Base-by-base conservation (phyloP, 2,797 vertebrate species). In the Buceros bicornis region DNA sequence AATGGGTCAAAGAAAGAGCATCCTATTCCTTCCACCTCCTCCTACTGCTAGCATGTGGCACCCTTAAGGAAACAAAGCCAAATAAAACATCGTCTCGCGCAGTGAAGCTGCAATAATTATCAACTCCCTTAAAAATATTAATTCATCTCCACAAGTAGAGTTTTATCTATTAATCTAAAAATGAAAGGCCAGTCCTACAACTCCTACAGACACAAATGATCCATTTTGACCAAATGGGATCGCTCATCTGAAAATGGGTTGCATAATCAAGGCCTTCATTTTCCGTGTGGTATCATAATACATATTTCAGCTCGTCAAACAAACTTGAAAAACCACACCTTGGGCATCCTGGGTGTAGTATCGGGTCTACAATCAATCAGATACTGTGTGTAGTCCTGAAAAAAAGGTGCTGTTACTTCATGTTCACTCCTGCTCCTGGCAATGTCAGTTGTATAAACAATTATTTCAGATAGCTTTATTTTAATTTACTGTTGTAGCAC, bases 1-100 rank as follows among this genome's bases (percentile, higher is more conserved):
- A 95, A 83, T 67, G 51, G 42, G 57, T 64, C 42, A 54, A 57
- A 89, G 89, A 82, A 84, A 91, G 77, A 96, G 50, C 83, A 96
- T 94, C 79, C 42, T 71, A 3, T 31, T 48, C 37, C 67, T 91
- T 60, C 61, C 16, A n/a, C 15, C 29, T 53, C 42, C 57, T 61
- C 1, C 3, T 26, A 24, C 16, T 31, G 43, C 60, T 19, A 42
- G 69, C 69, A 82, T 2, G 0, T 37, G 42, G 42, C 51, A 24
- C 28, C 22, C 64, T 35, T 24, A 40, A 67, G 33, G 50, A 74
- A 91, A 33, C 9, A 74, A 82, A 93, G n/a, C 56, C 54, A 71
- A 26, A 45, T 6, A 20, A 53, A 86, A 82, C 24, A 47, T 40
- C n/a, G 6, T 11, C 26, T 40, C 62, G 18, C 1, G 0, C 64